Percentiles rank a stretch among this genome's conserved stretches.
phyloP scores from a whole-genome alignment of 2,888 invertebrate species.

The Stenurella melanura region DNA sequence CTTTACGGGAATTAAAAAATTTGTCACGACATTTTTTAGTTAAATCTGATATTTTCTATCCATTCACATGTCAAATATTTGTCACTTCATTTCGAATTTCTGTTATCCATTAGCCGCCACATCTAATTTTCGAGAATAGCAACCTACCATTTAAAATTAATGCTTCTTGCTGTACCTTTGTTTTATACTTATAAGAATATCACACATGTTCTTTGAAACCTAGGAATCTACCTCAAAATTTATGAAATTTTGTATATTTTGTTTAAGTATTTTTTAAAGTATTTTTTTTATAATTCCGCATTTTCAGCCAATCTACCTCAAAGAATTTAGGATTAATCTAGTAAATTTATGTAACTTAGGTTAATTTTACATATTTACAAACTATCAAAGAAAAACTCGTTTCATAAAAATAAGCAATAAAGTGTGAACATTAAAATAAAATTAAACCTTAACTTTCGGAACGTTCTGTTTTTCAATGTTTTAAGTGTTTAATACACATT shows the following conservation, averaged over 20 bases:
- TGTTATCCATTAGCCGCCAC: neutral
- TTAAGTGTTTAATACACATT: too few species aligned
- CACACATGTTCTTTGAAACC: slow-evolving; percentile 11
- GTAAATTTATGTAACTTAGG: neutral
- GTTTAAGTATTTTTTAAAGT: neutral
- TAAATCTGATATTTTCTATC: too few species aligned
- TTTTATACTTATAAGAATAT: neutral
- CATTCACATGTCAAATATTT: neutral
- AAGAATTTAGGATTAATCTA: slow-evolving; percentile 11
- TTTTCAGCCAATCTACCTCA: slow-evolving; percentile 35
- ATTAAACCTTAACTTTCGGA: too few species aligned
- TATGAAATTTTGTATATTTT: slow-evolving; percentile 10
- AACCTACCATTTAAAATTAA: neutral
- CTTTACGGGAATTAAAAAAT: too few species aligned
- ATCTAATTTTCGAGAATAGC: too few species aligned
- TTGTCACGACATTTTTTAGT: too few species aligned
- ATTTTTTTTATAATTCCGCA: neutral
- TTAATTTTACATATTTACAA: neutral
- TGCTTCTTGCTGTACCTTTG: neutral
- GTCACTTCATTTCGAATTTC: slow-evolving; percentile 2
- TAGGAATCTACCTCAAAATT: slow-evolving; percentile 38
- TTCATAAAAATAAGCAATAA: neutral
- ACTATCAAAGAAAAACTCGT: neutral
- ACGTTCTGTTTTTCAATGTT: too few species aligned
- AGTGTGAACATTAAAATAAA: neutral